phyloP scores from a whole-genome alignment of 2,888 invertebrate species.

The Falcaria lacertinaria region DNA sequence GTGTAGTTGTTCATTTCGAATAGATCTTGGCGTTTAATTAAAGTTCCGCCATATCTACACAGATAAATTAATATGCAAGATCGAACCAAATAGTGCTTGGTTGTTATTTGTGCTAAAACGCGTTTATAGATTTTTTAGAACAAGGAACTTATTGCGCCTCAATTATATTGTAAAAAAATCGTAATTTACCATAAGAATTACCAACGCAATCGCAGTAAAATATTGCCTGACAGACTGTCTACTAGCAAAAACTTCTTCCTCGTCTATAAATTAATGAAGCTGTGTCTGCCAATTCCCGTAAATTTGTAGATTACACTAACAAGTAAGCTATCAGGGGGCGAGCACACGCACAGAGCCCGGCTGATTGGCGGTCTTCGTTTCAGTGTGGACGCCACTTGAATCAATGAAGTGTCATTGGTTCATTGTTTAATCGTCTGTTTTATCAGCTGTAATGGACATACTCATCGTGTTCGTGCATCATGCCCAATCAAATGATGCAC shows the following conservation, averaged over 20 bases:
- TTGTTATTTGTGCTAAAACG: too few species aligned
- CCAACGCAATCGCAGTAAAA: too few species aligned
- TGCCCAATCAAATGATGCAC: constrained; percentile 26
- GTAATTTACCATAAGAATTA: too few species aligned
- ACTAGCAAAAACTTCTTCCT: too few species aligned
- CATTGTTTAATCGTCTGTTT: constrained; percentile 72
- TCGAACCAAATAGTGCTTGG: constrained; percentile 22
- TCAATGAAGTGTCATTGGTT: constrained; percentile 71
- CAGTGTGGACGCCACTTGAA: constrained; percentile 65
- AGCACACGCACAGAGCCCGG: constrained; percentile 16
- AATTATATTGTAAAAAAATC: too few species aligned
- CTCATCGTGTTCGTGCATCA: constrained; percentile 20
- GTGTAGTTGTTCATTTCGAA: constrained; percentile 14
- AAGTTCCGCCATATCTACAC: constrained; percentile 24
- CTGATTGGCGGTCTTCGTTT: constrained; percentile 66
- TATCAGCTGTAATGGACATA: constrained; percentile 67
- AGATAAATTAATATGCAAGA: constrained; percentile 26
- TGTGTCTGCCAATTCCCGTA: too few species aligned
- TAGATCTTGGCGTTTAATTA: constrained; percentile 35
- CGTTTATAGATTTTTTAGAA: too few species aligned
- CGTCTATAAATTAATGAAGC: too few species aligned
- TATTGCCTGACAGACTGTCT: too few species aligned
- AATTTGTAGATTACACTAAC: constrained; percentile 15
- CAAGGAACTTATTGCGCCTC: too few species aligned
- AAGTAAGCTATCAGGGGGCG: constrained; percentile 22